phyloP scores from a whole-genome alignment of 2,888 invertebrate genomes.

The Sesia apiformis region DNA sequence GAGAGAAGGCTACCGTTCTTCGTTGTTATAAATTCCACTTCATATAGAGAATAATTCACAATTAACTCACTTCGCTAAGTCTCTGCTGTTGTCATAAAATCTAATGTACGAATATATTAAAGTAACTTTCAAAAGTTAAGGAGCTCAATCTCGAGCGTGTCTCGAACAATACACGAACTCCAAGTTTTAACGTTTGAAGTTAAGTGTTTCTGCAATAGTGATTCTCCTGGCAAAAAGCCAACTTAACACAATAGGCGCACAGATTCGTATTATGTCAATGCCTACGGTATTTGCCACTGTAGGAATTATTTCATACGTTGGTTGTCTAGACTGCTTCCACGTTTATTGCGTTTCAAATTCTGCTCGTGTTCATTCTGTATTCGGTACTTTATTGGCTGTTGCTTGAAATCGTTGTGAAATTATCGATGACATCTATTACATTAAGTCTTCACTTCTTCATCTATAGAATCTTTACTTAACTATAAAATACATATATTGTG shows the following conservation, averaged over 20 bases:
- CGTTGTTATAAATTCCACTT: too few relatives aligned
- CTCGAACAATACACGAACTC: conserved; percentile 12
- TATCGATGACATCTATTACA: too few relatives aligned
- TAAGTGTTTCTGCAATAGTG: conserved; percentile 40
- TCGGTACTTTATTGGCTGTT: too few relatives aligned
- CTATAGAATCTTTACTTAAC: too few relatives aligned
- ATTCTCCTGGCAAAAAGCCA: conserved; percentile 36
- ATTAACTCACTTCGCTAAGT: not conserved
- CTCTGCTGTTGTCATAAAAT: not conserved
- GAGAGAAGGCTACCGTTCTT: too few relatives aligned
- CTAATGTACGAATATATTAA: not conserved
- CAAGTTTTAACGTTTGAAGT: conserved; percentile 29
- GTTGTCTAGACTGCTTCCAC: not conserved
- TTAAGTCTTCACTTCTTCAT: too few relatives aligned
- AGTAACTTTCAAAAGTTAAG: not conserved
- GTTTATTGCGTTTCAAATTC: too few relatives aligned
- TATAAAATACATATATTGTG: too few relatives aligned
- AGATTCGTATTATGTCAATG: conserved; percentile 13
- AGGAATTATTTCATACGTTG: not conserved
- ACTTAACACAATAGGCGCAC: conserved; percentile 16
- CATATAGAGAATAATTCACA: too few relatives aligned
- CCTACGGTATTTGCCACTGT: conserved; percentile 1
- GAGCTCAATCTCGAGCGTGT: not conserved
- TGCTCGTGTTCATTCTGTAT: too few relatives aligned
- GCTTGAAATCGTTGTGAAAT: too few relatives aligned